These are phyloP conservation scores for Baronia brevicornis DNA, from an alignment of 2,888 invertebrate genomes.

Conservation along the genomic window DNA sequence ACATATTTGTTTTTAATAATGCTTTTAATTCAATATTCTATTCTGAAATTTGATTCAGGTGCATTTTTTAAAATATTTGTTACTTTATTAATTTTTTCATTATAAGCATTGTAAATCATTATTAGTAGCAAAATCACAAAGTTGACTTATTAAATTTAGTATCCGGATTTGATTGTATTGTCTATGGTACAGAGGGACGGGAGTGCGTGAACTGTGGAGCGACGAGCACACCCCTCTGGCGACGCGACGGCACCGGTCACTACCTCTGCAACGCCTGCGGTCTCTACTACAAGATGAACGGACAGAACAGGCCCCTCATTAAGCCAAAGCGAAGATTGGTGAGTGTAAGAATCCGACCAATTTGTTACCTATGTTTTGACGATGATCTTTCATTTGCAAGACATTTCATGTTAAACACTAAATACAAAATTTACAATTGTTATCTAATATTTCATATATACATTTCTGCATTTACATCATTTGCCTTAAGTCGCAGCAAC, in stretches of 20 bases:
- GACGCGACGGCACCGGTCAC: constrained; percentile 97
- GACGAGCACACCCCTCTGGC: constrained; percentile 97
- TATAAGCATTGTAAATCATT: neutral
- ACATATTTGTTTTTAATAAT: constrained; percentile 18
- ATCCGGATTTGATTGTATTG: constrained; percentile 7
- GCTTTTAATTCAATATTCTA: constrained; percentile 22
- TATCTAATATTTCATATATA: constrained; percentile 13
- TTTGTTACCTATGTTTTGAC: constrained; percentile 29
- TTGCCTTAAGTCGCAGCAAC: too few relatives aligned
- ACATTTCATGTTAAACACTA: too few relatives aligned
- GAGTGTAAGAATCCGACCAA: constrained; percentile 83
- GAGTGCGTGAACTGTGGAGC: constrained; percentile 99
- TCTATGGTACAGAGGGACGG: constrained; percentile 84
- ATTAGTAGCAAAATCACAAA: too few relatives aligned
- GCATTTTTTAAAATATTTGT: constrained; percentile 2
- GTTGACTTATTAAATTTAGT: neutral
- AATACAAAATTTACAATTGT: too few relatives aligned
- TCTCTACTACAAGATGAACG: constrained; percentile 99
- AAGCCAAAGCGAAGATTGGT: constrained; percentile 99
- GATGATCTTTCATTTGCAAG: constrained; percentile 10
- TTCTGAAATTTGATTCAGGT: constrained; percentile 17
- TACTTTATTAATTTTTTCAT: constrained; percentile 1
- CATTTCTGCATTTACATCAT: constrained; percentile 1
- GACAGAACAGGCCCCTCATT: constrained; percentile 98
- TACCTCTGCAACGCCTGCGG: constrained; percentile 99